A percentile compares a stretch with the other conserved stretches of the same genome.
phyloP scores from a whole-genome alignment of 2,888 invertebrate genomes.

The Gymnoscelis rufifasciata region DNA sequence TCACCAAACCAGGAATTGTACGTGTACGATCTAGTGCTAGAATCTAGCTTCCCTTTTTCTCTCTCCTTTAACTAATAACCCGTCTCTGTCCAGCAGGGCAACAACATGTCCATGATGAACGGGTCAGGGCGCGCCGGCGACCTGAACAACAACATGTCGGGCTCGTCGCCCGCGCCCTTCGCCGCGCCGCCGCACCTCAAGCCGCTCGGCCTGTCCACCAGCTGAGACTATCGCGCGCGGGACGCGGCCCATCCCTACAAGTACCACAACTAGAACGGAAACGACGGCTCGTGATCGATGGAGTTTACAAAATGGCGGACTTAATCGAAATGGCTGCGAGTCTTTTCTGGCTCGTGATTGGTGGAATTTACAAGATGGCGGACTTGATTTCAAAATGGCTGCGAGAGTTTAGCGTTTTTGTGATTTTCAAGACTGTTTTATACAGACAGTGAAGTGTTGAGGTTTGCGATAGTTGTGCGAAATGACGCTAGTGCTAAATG shows the following conservation, averaged over 20 bases:
- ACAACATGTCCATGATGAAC: slow-evolving; percentile 77
- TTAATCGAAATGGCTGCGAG: neutral
- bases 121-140: slow-evolving; percentile 79
- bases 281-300: neutral
- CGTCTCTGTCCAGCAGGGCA: slow-evolving; percentile 51
- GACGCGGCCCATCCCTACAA: slow-evolving; percentile 70
- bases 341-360: neutral
- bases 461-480: neutral
- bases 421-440: neutral
- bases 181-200: slow-evolving; percentile 76
- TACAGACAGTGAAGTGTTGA: too few species aligned
- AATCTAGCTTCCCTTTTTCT: too few species aligned
- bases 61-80: neutral
- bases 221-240: slow-evolving; percentile 80
- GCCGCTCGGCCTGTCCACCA: slow-evolving; percentile 80
- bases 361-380: neutral
- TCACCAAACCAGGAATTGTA: too few species aligned
- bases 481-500: neutral
- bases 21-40: too few species aligned
- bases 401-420: neutral
- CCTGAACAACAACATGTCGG: slow-evolving; percentile 84
- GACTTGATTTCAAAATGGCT: neutral
- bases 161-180: slow-evolving; percentile 66
- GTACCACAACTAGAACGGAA: slow-evolving; percentile 57
- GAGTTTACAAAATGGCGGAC: neutral